These are phyloP conservation scores for Melospiza georgiana DNA, from an alignment of 2,113 vertebrate genomes.

Conservation along the genomic window DNA sequence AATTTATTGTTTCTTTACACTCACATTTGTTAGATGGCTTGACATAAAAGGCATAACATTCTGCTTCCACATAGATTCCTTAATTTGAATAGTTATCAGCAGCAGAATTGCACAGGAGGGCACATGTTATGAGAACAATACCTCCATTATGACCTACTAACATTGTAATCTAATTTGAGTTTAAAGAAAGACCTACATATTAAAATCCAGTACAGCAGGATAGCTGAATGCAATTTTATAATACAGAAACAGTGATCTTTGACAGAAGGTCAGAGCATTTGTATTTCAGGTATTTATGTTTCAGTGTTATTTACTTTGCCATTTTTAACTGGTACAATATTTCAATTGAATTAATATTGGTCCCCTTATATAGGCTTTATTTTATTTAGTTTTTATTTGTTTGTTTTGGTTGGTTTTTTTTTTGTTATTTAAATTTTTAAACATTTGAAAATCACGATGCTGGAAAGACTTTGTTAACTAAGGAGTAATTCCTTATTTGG, in stretches of 20 bases:
- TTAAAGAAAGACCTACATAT: neutral
- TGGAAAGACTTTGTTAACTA: neutral
- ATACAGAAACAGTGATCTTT: neutral
- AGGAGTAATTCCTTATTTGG: neutral
- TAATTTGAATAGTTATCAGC: slow-evolving; percentile 4
- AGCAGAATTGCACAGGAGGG: neutral
- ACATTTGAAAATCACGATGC: neutral
- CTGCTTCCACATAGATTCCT: neutral
- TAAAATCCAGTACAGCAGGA: neutral
- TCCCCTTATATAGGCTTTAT: neutral
- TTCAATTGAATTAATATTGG: neutral
- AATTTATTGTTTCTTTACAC: neutral
- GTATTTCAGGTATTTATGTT: neutral
- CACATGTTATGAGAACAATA: slow-evolving; percentile 25
- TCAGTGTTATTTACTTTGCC: neutral
- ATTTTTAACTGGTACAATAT: neutral
- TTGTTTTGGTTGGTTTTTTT: neutral
- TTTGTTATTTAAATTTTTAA: neutral
- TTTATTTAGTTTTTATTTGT: neutral
- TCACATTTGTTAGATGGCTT: neutral
- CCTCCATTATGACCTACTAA: slow-evolving; percentile 47
- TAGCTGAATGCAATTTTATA: neutral
- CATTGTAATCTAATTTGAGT: slow-evolving; percentile 40
- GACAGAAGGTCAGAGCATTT: neutral
- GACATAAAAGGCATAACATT: neutral